These are phyloP conservation scores for Tanytarsus gracilentus DNA, from an alignment of 2,888 invertebrate genomes.

Conservation along the genomic window DNA sequence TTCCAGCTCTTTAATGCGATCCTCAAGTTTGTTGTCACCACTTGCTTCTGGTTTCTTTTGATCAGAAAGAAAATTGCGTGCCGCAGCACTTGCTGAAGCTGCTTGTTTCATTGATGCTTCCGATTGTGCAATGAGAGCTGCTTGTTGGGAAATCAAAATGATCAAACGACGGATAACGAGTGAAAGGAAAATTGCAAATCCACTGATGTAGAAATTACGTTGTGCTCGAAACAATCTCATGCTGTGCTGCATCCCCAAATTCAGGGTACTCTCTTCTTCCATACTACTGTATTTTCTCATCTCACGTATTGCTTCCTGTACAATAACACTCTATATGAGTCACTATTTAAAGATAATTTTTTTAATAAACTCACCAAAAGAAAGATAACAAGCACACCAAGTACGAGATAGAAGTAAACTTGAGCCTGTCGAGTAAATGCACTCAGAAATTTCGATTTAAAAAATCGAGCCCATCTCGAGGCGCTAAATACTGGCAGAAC, in stretches of 20 bases:
- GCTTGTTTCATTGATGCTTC: conserved; percentile 93
- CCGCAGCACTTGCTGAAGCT: conserved; percentile 79
- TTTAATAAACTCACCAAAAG: too few species aligned
- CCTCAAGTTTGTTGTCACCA: conserved; percentile 48
- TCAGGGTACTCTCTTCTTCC: conserved; percentile 46
- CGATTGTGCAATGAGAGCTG: conserved; percentile 72
- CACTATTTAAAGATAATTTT: too few species aligned
- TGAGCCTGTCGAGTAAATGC: conserved; percentile 68
- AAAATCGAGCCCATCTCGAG: conserved; percentile 78
- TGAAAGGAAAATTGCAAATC: conserved; percentile 89
- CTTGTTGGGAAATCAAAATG: conserved; percentile 74
- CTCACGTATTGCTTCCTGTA: conserved; percentile 90
- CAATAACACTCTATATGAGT: too few species aligned
- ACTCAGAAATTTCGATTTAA: conserved; percentile 77
- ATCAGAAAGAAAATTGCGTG: conserved; percentile 60
- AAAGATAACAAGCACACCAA: conserved; percentile 79
- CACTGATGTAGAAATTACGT: conserved; percentile 96
- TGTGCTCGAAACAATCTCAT: conserved; percentile 97
- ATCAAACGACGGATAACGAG: conserved; percentile 84
- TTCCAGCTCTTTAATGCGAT: conserved; percentile 53
- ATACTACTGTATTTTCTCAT: conserved; percentile 75
- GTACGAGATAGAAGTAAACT: conserved; percentile 73
- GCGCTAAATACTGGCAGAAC: conserved; percentile 84
- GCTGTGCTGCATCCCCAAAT: conserved; percentile 85
- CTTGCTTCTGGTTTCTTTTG: conserved; percentile 57